A percentile compares a stretch with the other conserved stretches of the same genome.
phyloP scores from a whole-genome alignment of 2,888 invertebrate genomes.

The Phalera bucephala region DNA sequence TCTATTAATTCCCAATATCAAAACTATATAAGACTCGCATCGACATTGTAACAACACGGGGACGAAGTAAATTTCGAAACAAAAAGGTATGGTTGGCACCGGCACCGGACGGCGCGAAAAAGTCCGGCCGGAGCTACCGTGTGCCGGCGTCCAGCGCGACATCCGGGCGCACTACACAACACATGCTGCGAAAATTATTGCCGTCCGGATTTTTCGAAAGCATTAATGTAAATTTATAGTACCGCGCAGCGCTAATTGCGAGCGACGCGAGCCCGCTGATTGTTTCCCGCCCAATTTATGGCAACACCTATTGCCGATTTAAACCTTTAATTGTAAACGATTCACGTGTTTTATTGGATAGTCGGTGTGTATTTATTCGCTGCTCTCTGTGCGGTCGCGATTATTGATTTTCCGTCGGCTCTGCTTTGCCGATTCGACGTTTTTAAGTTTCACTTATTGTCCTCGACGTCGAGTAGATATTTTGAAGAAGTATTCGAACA shows the following conservation, averaged over 20 bases:
- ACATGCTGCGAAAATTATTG: slow-evolving; percentile 78
- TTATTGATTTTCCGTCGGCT: slow-evolving; percentile 72
- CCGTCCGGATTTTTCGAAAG: slow-evolving; percentile 79
- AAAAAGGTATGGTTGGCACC: slow-evolving; percentile 32
- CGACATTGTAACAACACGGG: slow-evolving; percentile 19
- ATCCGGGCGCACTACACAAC: slow-evolving; percentile 55
- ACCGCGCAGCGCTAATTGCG: slow-evolving; percentile 80
- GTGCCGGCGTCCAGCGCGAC: slow-evolving; percentile 26
- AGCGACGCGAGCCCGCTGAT: slow-evolving; percentile 79
- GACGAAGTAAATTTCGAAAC: slow-evolving; percentile 27
- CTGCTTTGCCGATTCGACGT: slow-evolving; percentile 46
- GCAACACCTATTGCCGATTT: slow-evolving; percentile 84
- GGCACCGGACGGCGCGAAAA: slow-evolving; percentile 32
- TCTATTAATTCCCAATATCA: no score
- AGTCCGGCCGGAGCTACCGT: slow-evolving; percentile 19
- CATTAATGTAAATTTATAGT: slow-evolving; percentile 83
- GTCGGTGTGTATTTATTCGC: slow-evolving; percentile 77
- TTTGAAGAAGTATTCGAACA: background rate
- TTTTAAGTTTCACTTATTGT: slow-evolving; percentile 49
- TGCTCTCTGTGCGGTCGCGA: slow-evolving; percentile 69
- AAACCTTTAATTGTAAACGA: slow-evolving; percentile 83
- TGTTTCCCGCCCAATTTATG: slow-evolving; percentile 81
- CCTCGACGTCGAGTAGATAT: no score
- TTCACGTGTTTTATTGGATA: slow-evolving; percentile 83
- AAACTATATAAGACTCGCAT: slow-evolving; percentile 12